Evolutionary conservation across 1,140 invertebrate genomes (phyloP), one percentile per base, ranked within the genome.

Genomic region (Myzus persicae): DNA sequence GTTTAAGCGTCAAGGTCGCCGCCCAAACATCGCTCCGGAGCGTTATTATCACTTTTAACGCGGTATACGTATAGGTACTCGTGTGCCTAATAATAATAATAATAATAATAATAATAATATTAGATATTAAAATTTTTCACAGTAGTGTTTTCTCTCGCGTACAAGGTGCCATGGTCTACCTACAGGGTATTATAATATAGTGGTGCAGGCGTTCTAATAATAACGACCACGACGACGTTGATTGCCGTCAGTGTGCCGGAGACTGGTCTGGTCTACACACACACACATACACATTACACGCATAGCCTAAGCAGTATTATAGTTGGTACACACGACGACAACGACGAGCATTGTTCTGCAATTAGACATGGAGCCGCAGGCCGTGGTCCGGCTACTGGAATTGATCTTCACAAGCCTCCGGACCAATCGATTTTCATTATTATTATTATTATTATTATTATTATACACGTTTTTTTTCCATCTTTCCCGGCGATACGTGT

Each of bases 371-470:
- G 81, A 93, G 91, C 91, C 91, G 91, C 91, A 36, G 91, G 91
- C 91, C 81, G 91, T 54, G n/a, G 91, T 93, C 91, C 81, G 81
- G 91, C 91, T 93, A 93, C 91, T 93, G 91, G 91, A 93, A 93
- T 93, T 93, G 91, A 93, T 93, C 91, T 93, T 93, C 91, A 51
- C 76, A 51, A 85, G 91, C 91, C 91, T 93, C 76, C 91, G 91
- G 91, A 93, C 91, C 91, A 84, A 93, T 93, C 91, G 91, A 85
- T 93, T 93, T 93, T 85, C 91, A 93, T 93, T 85, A 93, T 92
- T 76, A 85, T 44, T 81, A 81, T 90, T 90, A 59, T 90, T 59
- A 90, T 90, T 76, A 91, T 92, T 81, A 84, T 81, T 48, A 92
- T 93, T 93, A 93, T 84, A 93, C 91, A 84, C 91, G 46, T 84